Conservation (phyloP, 2,113 vertebrate genomes). For the Holacanthus passer region DNA sequence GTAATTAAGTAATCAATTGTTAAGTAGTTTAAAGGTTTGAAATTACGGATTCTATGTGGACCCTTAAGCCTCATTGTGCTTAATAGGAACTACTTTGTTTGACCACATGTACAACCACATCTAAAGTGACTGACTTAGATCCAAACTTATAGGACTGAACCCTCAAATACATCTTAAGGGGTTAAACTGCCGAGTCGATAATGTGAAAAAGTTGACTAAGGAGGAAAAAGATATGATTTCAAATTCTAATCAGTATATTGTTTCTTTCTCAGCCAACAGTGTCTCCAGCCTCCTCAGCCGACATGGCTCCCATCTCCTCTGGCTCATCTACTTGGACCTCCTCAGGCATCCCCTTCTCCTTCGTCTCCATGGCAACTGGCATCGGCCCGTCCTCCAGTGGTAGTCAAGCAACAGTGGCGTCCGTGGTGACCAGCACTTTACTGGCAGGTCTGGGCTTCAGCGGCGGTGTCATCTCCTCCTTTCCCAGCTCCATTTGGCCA, state of each 20-base stretch:
- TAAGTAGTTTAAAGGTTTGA: background rate
- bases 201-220: background rate
- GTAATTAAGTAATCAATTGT: no score
- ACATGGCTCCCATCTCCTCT: conserved; percentile 99
- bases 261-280: conserved; percentile 89
- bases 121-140: no score
- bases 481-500: conserved; percentile 95
- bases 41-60: background rate
- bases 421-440: conserved; percentile 95
- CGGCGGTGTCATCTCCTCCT: conserved; percentile 93
- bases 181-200: background rate
- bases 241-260: background rate
- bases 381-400: conserved; percentile 96
- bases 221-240: background rate
- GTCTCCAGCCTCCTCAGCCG: conserved; percentile 95
- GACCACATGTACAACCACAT: no score
- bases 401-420: conserved; percentile 95
- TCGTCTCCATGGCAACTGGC: conserved; percentile 97
- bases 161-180: no score
- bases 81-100: background rate
- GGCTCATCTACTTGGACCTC: conserved; percentile 98
- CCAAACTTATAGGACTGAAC: no score
- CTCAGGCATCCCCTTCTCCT: conserved; percentile 96
- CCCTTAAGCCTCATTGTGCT: background rate
- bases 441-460: conserved; percentile 95